Base-by-base conservation (phyloP, 2,113 vertebrate species). In the Sialia sialis region DNA sequence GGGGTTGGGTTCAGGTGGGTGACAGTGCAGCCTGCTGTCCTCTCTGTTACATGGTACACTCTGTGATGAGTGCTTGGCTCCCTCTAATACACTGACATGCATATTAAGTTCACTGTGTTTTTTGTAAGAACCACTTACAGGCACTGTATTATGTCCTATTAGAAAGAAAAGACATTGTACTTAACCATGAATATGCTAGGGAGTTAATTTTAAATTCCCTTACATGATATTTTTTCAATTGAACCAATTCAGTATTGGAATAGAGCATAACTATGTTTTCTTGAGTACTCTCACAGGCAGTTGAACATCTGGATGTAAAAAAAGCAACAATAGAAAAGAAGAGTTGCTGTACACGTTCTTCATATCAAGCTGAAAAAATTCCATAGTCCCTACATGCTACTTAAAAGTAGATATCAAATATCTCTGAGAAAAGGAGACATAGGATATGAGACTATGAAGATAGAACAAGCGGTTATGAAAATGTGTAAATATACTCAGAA, bases 301-400 rank as follows among this genome's bases (percentile, higher is more conserved):
- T 56, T 95, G 84, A 97, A 96, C 92, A 96, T 89, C 90, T 96
- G 95, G 87, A 94, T 75, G 68, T 60, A 84, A 90, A 84, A 69
- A 86, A 95, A 94, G 30, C 76, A 89, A 38, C 41, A 56, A 46
- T 21, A 93, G 77, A 90, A 87, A 84, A 62, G 32, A 82, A 84
- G 67, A 68, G 58, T 62, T 79, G 41, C 54, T 23, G 32, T 32
- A 48, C 19, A 84, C 19, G 4, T 89, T 91, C 58, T 77, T 90
- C 76, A 27, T 46, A 67, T 66, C 49, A 76, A 72, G 20, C 55
- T 82, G 79, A 93, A 93, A 85, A 74, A 89, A 62, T 51, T 93
- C 48, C 34, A 8, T 29, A 39, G 34, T 67, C 36, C 67, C 81
- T 84, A 69, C 27, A 27, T 27, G 41, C 58, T 89, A 20, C 78